phyloP scores from a whole-genome alignment of 2,113 vertebrate species.

The Penelope pileata region DNA sequence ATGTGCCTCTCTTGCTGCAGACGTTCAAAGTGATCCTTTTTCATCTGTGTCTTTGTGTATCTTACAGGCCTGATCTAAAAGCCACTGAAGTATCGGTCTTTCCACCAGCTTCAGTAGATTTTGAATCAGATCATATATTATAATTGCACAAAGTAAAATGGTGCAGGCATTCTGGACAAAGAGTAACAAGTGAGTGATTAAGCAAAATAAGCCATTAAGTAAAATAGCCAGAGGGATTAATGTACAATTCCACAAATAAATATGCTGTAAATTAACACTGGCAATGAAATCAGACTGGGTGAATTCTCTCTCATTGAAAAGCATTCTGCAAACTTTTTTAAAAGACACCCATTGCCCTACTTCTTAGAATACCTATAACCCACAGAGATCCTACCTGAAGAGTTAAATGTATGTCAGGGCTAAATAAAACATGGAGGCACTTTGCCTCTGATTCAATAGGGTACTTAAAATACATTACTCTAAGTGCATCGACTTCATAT shows the following conservation, averaged over 20 bases:
- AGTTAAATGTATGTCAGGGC: not conserved
- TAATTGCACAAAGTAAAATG: not conserved
- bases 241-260: not conserved
- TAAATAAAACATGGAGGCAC: not conserved
- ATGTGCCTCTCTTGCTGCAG: not conserved
- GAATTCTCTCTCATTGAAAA: not conserved
- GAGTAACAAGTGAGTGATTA: not conserved
- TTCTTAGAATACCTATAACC: not conserved
- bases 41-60: not conserved
- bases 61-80: not conserved
- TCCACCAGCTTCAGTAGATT: not conserved
- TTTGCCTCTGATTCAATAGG: not conserved
- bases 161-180: not conserved
- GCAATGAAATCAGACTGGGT: not conserved
- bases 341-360: not conserved
- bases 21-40: not conserved
- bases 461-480: not conserved
- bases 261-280: fast-evolving
- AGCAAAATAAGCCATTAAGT: no score
- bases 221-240: not conserved
- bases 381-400: not conserved
- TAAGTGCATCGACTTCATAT: constrained; percentile 6
- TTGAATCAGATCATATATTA: not conserved
- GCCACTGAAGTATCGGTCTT: not conserved
- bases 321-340: not conserved